Evolutionary conservation across 2,888 invertebrate genomes (phyloP), one percentile per base, ranked within the genome.

Genomic region (Cryptocephalus moraei): DNA sequence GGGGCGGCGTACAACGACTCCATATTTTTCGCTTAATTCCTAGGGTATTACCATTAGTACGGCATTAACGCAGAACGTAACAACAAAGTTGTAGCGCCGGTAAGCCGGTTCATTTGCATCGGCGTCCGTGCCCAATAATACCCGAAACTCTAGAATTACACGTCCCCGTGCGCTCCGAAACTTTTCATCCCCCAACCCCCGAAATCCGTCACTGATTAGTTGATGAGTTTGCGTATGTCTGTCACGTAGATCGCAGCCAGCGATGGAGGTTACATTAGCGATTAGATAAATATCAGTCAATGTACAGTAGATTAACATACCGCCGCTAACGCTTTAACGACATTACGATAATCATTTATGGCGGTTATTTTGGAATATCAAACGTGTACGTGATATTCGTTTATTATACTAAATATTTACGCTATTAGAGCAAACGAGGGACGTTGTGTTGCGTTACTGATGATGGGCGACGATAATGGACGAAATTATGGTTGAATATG

Each of bases 201-300:
- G 34, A 10, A 39, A 43, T 45, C 41, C 38, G 45, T 46, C 44
- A 49, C 49, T 47, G 56, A 56, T 58, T 55, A 56, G 51, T 56
- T 58, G 55, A 58, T 58, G 58, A 58, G 55, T 53, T 58, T 51
- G 51, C 48, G 58, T 56, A 58, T 58, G 58, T 56, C 56, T 53
- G 58, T 54, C 58, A 58, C 58, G 58, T 58, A 55, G 51, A 47
- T 49, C 22, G 49, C 48, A 50, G 51, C 44, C 49, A 51, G 53
- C 51, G 49, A 50, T 49, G 47, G 49, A 50, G 51, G 46, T 52
- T 50, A 50, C 47, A 54, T 55, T 55, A 54, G 52, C 53, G 55
- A 60, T 60, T 58, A 60, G 57, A 60, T 60, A 56, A 58, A 58
- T 56, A 58, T 56, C 56, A 55, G 48, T 53, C 50, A 53, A 52